A percentile compares a stretch with the other conserved stretches of the same genome.
These are phyloP conservation scores for Dysidea cf. avara DNA, from an alignment of 37 sponge, comb jelly and placozoan genomes.

Conservation along the genomic window DNA sequence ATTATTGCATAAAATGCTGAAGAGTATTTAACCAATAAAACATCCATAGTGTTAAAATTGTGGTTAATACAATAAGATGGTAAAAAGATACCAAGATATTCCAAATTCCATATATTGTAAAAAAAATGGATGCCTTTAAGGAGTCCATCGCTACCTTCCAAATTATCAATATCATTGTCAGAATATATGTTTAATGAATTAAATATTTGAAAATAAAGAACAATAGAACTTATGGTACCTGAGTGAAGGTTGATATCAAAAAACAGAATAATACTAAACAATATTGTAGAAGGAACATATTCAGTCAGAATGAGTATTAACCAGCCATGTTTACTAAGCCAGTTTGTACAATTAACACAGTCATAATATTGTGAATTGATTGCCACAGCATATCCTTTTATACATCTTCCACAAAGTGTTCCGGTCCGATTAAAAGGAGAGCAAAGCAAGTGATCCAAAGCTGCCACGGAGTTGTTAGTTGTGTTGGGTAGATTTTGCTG, in stretches of 20 bases:
- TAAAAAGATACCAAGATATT: constrained; percentile 44
- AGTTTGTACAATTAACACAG: constrained; percentile 39
- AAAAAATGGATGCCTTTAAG: background rate
- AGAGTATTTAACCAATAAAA: constrained; percentile 27
- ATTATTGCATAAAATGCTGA: constrained; percentile 51
- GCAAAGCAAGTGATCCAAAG: constrained; percentile 18
- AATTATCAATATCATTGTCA: constrained; percentile 19
- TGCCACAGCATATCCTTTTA: background rate
- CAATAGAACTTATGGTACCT: constrained; percentile 41
- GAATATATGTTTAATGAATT: too few relatives aligned
- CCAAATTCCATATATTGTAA: constrained; percentile 64
- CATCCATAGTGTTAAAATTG: too few relatives aligned
- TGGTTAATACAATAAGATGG: too few relatives aligned
- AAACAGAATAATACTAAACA: constrained; percentile 43
- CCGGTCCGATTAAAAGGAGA: constrained; percentile 32
- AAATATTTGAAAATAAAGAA: constrained; percentile 48
- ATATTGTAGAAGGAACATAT: constrained; percentile 43
- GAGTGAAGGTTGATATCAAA: constrained; percentile 40
- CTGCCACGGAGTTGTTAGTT: too few relatives aligned
- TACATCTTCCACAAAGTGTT: constrained; percentile 62
- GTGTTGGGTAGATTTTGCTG: too few relatives aligned
- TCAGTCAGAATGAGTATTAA: constrained; percentile 45
- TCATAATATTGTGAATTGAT: constrained; percentile 13
- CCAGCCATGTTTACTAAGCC: constrained; percentile 23
- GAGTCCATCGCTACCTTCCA: background rate